Base-by-base conservation (phyloP, 2,888 invertebrate species). In the Lacanobia wlatinum region DNA sequence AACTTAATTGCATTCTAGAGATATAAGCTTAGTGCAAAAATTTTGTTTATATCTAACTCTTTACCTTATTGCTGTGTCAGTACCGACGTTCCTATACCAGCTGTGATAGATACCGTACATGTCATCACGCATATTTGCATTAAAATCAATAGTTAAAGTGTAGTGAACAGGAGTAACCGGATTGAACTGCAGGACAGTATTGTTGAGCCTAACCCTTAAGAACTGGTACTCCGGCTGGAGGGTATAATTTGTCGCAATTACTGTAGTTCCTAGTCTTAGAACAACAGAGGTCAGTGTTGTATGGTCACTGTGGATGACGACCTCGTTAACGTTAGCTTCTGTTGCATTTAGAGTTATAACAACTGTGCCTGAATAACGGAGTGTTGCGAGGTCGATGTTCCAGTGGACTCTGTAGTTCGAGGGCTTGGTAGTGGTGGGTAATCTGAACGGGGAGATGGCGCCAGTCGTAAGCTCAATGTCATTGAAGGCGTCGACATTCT, bases 351-450 rank as follows among this genome's bases (percentile, higher is more conserved):
- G 63, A 0, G 85, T 12, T 7, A 97, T 97, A 0, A 70, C 71
- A 0, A 95, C 94, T 1, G 53, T 56, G 1, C 97, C 97, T 2
- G 76, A 58, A 69, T 96, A 96, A 0, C 70, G 14, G 18, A 89
- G 78, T 4, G 53, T 58, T 0, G 78, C 62, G 0, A 46, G 16
- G 14, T 75, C 91, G 0, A 97, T 94, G 0, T 82, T 85, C 86
- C 97, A 92, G 0, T 92, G 79, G 0, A 97, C 87, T 0, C 94
- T 88, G 83, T 97, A 98, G 40, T 92, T 91, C 0, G 67, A 80
- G 0, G 97, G 97, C 21, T 72, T 83, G 0, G 97, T 95, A 0
- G 94, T 94, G 0, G 85, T 93, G 0, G 97, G 96, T 4, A 97
- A 90, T 46, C 97, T 91, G 85, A 93, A 96, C 14, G 88, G 82